A percentile compares a stretch with the other conserved stretches of the same genome.
Conservation (phyloP, 92 coral and sea anemone species). For the Phenganax stokvisi region DNA sequence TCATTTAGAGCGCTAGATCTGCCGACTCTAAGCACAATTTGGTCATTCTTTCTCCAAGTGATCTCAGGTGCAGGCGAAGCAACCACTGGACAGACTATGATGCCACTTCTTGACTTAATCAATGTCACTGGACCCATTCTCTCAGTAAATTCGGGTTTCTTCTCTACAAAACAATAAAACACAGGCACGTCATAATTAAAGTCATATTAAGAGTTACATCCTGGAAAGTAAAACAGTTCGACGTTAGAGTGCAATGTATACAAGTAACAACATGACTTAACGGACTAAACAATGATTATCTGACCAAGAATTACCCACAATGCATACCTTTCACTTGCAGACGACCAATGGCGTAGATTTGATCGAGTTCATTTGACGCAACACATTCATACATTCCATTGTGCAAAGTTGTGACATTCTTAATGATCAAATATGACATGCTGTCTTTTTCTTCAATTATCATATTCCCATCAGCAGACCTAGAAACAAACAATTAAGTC, state of each 20-base stretch:
- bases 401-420: background rate
- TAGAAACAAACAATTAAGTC: background rate
- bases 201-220: no score
- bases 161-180: background rate
- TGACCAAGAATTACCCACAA: background rate
- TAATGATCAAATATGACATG: constrained; percentile 1
- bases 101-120: background rate
- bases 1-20: background rate
- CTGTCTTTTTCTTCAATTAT: background rate
- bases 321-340: constrained; percentile 10
- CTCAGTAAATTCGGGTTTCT: constrained; percentile 20
- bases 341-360: constrained; percentile 7
- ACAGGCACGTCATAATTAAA: background rate
- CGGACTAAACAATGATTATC: background rate
- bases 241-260: no score
- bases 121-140: constrained; percentile 27
- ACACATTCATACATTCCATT: constrained; percentile 34
- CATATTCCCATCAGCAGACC: background rate
- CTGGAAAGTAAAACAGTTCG: no score
- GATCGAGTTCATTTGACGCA: constrained; percentile 18
- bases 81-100: constrained; percentile 11
- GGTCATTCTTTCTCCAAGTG: constrained; percentile 14
- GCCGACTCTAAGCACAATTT: background rate
- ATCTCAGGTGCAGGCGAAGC: constrained; percentile 20
- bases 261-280: background rate